Base-by-base conservation (phyloP, 2,888 invertebrate genomes). In the Cabera pusaria region DNA sequence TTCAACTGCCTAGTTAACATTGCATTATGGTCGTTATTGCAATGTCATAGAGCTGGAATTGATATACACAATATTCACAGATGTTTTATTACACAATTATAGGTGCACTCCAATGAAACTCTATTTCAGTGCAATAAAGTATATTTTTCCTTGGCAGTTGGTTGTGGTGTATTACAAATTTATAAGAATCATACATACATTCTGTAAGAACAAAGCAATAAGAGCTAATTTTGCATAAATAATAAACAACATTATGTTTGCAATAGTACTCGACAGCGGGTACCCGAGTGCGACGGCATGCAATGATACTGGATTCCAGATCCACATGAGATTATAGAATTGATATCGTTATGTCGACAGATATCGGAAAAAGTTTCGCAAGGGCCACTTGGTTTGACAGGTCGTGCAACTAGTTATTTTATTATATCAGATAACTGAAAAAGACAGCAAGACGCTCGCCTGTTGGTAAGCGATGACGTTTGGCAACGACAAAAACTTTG, bases 241-340 rank as follows among this genome's bases (percentile, higher is more conserved):
- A 5, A n/a, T 5, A 6, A 40, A 40, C 35, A 20, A 1, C 12
- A 7, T 22, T 45, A 47, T 37, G 44, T 49, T 64, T 48, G 69
- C 38, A 19, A 44, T 52, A 50, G 55, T 59, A 67, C 70, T 68
- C 62, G 78, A 75, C 74, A 77, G 72, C 69, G 67, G 70, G 75
- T 71, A 70, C 67, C 73, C 75, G 79, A 71, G 80, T 81, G 81
- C 78, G 78, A 72, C 76, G 83, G 79, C 79, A 82, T 80, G 83
- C 83, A 80, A 78, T 73, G 77, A 72, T 67, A 64, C 61, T 59
- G 58, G 62, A 62, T 62, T 60, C 49, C 55, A 36, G 40, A 59
- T 58, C 51, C 55, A 70, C 68, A 72, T 11, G 73, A 61, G 60
- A 58, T 35, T 26, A 2, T n/a, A 12, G 5, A n/a, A n/a, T n/a